Base-by-base conservation (phyloP, 2,113 vertebrate genomes). In the Dicentrarchus labrax region DNA sequence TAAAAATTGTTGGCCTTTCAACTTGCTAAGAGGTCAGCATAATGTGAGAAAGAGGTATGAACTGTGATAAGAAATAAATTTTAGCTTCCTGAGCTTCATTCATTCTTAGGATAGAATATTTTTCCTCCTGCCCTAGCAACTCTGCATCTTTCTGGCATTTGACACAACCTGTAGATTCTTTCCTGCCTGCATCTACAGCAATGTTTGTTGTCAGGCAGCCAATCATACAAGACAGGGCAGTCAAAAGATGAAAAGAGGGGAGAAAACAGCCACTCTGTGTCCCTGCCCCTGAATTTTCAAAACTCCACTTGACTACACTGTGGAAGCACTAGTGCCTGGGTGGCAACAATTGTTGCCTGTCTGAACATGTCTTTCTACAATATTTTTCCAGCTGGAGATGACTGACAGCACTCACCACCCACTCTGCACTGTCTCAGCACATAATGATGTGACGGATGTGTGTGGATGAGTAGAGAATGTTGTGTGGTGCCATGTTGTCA, bases 371-470 rank as follows among this genome's bases (percentile, higher is more conserved):
- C 85, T 80, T 68, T 82, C 69, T 76, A 45, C 3, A 51, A 54
- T 79, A 67, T 71, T 53, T 70, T 68, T 78, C 85, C 39, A 78
- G 38, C 88, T 78, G 71, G 69, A 80, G 74, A 82, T 91, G 88
- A 91, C 78, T 90, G 89, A 93, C 89, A 91, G 84, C 83, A 62
- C 84, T 83, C 88, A 82, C 83, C 88, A 85, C 88, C 84, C 91
- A 87, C 89, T 91, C 84, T 68, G 76, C 82, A 86, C 69, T 76
- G 76, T 86, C 86, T 86, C 85, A 72, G 82, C 80, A 85, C 76
- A 89, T 87, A 89, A 90, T 88, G 87, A 92, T 82, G 83, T 89
- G 90, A 86, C 78, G 89, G 90, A 90, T 88, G 86, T 86, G 90
- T 84, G 86, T 78, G 70, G 86, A 85, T 85, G 85, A 90, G 84